Percentiles rank a stretch among this genome's conserved stretches.
These are phyloP conservation scores for Nemurella pictetii DNA, from an alignment of 2,888 invertebrate genomes.

Conservation along the genomic window DNA sequence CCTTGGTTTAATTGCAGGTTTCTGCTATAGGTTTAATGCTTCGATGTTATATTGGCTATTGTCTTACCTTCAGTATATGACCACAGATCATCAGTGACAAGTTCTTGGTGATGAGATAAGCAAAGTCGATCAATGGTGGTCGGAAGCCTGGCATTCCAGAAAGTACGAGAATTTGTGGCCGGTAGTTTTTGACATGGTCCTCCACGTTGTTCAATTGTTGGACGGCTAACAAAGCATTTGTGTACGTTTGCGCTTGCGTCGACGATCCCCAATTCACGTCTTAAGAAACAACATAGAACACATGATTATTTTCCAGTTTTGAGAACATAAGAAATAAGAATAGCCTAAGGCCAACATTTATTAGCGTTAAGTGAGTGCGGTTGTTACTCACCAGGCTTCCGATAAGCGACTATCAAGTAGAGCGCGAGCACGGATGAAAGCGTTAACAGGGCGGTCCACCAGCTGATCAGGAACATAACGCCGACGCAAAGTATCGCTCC, in stretches of 20 bases:
- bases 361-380: too few relatives aligned
- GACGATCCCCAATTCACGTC: slow-evolving; percentile 99
- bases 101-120: slow-evolving; percentile 89
- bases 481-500: slow-evolving; percentile 82
- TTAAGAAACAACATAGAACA: too few relatives aligned
- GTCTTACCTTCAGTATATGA: slow-evolving; percentile 81
- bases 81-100: slow-evolving; percentile 91
- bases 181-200: slow-evolving; percentile 96
- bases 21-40: too few relatives aligned
- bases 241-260: slow-evolving; percentile 96
- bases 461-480: slow-evolving; percentile 96
- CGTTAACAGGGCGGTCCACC: slow-evolving; percentile 90
- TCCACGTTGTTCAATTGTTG: slow-evolving; percentile 87
- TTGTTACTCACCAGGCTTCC: slow-evolving; percentile 79
- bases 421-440: slow-evolving; percentile 78
- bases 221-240: slow-evolving; percentile 84
- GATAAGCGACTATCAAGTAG: slow-evolving; percentile 88
- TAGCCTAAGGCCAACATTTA: too few relatives aligned
- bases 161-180: slow-evolving; percentile 81
- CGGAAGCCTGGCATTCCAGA: slow-evolving; percentile 87
- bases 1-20: too few relatives aligned
- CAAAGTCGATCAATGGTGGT: slow-evolving; percentile 89
- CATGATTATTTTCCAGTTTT: neutral
- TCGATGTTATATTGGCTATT: too few relatives aligned
- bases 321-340: neutral